Base-by-base conservation (phyloP, 2,113 vertebrate genomes). In the Strix uralensis region DNA sequence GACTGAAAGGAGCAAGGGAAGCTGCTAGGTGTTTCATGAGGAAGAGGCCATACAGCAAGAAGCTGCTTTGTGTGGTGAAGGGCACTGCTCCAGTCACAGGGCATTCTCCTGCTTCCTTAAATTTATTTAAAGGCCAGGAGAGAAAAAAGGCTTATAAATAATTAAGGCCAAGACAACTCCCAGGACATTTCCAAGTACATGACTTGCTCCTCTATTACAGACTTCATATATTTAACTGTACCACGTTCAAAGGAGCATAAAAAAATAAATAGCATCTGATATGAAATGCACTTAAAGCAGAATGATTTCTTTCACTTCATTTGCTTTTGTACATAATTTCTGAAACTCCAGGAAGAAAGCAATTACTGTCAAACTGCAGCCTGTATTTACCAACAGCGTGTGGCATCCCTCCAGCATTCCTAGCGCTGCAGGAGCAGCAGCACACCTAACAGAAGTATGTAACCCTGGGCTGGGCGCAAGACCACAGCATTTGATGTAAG, bases 401-500 rank as follows among this genome's bases (percentile, higher is more conserved):
- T 96, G 98, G 98, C 96, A 96, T 47, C 80, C 81, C 73, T 96
- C 97, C 97, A 98, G 97, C 97, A 97, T 95, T 96, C 94, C 95
- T 30, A 27, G 89, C 86, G 29, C 91, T 65, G 90, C 87, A 94
- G 85, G 85, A 96, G 74, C 98, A 98, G 91, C 81, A 98, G 98
- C 98, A 99, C 98, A 98, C 98, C 98, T 99, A 96, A 96, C 97
- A 97, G 52, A 98, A 98, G 96, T 97, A 98, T 98, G 98, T 94
- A 98, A 96, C 94, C 94, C 96, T 96, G 94, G 94, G 90, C 86
- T 97, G 97, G 95, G 96, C 90, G 26, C 29, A 92, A 95, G 92
- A 96, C 96, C 57, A 13, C 95, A 97, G 95, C 91, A 21, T 34
- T 8, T 86, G 77, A 96, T 7, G 79, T 18, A 44, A 92, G 88